Base-by-base conservation (phyloP, 2,113 vertebrate genomes). In the Otus sunia region DNA sequence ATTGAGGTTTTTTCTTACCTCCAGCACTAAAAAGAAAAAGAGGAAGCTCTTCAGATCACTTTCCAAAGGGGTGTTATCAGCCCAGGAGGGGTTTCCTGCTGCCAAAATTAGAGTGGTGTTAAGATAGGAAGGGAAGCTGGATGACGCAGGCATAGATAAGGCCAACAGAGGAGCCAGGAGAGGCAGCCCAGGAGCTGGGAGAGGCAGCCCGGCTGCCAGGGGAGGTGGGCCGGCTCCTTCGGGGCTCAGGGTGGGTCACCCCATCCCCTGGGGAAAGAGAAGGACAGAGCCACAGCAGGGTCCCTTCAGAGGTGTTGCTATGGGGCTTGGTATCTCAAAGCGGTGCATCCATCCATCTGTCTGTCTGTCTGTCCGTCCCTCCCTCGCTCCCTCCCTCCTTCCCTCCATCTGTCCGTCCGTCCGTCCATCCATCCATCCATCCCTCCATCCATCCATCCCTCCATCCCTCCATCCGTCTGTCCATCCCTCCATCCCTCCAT, bases 61-160 rank as follows among this genome's bases (percentile, higher is more conserved):
- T 95, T 96, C 53, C 84, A 94, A 43, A 87, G 37, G 16, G 69
- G n/a, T 47, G 34, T 85, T 95, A 87, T 58, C 91, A 79, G 69
- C 77, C 34, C 86, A 95, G 94, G 86, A 97, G 89, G 92, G 92
- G 96, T 91, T 97, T 97, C 89, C 95, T 97, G 86, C 66, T 87
- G 92, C 92, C 81, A 72, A 83, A 96, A 94, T 84, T 85, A 96
- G 80, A 62, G 74, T 0, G 0, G 18, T 37, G 58, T 72, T 60
- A 32, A 56, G 73, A 89, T 41, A 92, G 89, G 66, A 75, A 85
- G 92, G 92, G 80, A 95, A 92, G 80, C 4, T 4, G 80, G 64
- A 36, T 62, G 89, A 87, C 32, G 29, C 19, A 52, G 83, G 39
- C 29, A 10, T 9, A 77, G 92, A 81, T 91, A 94, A 90, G 62